phyloP scores from a whole-genome alignment of 2,113 vertebrate species.

The Gymnogyps californianus region DNA sequence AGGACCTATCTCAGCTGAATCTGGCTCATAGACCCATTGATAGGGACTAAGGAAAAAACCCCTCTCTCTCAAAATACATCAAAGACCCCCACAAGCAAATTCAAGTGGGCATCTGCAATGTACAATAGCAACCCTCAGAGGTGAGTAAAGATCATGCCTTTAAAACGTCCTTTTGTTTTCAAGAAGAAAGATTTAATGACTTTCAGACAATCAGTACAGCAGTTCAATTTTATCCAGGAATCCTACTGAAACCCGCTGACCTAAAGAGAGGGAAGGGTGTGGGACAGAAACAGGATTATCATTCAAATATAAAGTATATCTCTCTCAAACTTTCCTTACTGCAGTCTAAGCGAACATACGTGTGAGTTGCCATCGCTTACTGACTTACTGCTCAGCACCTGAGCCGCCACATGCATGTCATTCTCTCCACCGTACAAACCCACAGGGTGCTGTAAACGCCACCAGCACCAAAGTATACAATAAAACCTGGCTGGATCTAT shows the following conservation, averaged over 20 bases:
- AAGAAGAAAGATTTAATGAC: not conserved
- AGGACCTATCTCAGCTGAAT: not conserved
- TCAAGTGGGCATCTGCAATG: not conserved
- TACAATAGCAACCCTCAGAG: not conserved
- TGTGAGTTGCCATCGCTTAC: not conserved
- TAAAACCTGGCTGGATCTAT: not conserved
- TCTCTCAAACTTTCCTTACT: not conserved
- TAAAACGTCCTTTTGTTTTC: not conserved
- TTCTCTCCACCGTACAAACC: not conserved
- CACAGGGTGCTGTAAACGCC: not conserved
- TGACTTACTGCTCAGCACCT: not conserved
- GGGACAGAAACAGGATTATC: not conserved
- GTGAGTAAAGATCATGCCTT: not conserved
- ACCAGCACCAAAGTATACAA: not conserved
- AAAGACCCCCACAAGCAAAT: not conserved
- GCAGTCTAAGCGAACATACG: not conserved
- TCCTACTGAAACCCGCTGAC: not conserved
- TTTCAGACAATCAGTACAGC: not conserved
- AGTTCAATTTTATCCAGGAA: not conserved
- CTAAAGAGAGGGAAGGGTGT: not conserved
- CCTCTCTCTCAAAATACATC: not conserved
- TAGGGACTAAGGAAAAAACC: rapidly evolving
- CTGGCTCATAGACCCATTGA: not conserved
- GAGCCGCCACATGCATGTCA: not conserved
- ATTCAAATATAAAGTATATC: not conserved